Conservation (phyloP, 2,113 vertebrate genomes). For the Eurypyga helias region DNA sequence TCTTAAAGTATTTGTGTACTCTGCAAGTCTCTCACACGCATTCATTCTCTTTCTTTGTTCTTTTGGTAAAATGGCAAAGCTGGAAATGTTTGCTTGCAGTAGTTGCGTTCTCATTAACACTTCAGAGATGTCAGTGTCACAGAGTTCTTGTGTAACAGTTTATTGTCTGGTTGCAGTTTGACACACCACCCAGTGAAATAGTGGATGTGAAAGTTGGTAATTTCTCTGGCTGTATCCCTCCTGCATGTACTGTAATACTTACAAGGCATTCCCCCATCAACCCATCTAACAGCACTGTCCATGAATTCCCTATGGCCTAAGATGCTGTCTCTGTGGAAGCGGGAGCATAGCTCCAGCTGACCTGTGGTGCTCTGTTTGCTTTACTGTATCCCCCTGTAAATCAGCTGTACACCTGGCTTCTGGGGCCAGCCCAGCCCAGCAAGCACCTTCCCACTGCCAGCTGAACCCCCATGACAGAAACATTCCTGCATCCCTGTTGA, state of each 20-base stretch:
- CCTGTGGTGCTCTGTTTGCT: not conserved
- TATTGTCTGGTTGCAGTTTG: slow-evolving; percentile 63
- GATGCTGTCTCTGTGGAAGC: not conserved
- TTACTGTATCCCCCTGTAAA: slow-evolving; percentile 7
- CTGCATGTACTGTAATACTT: slow-evolving; percentile 13
- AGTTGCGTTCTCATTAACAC: not conserved
- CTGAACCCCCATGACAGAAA: slow-evolving; percentile 43
- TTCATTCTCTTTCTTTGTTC: not conserved
- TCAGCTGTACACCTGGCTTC: not conserved
- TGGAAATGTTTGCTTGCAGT: not conserved
- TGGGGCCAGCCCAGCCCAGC: not conserved
- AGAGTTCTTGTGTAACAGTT: slow-evolving; percentile 30
- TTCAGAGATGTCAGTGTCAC: slow-evolving; percentile 1
- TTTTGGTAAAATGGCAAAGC: slow-evolving; percentile 21
- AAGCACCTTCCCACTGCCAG: slow-evolving; percentile 16
- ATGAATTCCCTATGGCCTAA: not conserved
- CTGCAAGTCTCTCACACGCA: not conserved
- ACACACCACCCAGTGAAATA: slow-evolving; percentile 39
- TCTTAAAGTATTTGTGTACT: slow-evolving; percentile 14
- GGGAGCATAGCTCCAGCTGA: not conserved
- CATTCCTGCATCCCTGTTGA: slow-evolving; percentile 57
- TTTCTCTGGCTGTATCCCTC: slow-evolving; percentile 29
- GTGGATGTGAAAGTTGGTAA: slow-evolving; percentile 40
- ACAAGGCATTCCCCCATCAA: not conserved
- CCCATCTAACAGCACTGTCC: slow-evolving; percentile 28